Conservation (phyloP, 2,888 invertebrate genomes). For the Epinotia nisella region DNA sequence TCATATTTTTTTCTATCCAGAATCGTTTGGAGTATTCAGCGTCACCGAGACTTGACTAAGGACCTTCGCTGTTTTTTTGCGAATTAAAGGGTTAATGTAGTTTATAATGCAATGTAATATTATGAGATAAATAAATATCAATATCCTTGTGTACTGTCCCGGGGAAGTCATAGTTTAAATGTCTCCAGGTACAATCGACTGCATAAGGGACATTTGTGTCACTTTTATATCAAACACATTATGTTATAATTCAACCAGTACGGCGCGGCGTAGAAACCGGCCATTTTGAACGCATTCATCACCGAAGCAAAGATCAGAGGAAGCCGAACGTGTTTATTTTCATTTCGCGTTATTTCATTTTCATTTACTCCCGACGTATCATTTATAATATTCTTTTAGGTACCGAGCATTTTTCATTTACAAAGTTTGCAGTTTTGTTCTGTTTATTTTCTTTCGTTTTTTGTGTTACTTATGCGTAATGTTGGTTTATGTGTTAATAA, state of each 20-base stretch:
- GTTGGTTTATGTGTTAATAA: conserved; percentile 12
- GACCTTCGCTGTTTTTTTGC: no score
- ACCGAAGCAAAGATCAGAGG: conserved; percentile 29
- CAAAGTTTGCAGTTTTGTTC: conserved; percentile 16
- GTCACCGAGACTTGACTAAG: no score
- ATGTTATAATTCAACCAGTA: not conserved
- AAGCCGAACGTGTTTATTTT: conserved; percentile 27
- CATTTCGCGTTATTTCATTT: conserved; percentile 26
- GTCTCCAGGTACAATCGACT: no score
- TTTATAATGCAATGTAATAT: no score
- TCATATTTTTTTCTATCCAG: no score
- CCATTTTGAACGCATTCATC: conserved; percentile 16
- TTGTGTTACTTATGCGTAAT: not conserved
- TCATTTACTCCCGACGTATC: conserved; percentile 29
- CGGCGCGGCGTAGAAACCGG: not conserved
- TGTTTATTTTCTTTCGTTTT: not conserved
- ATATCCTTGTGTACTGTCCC: no score
- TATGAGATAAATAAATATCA: no score
- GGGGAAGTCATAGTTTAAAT: no score
- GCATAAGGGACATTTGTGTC: no score
- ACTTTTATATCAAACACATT: no score
- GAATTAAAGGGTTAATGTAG: no score
- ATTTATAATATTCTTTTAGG: conserved; percentile 24
- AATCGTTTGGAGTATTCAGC: no score
- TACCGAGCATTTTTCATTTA: conserved; percentile 22